Evolutionary conservation across 2,113 vertebrate genomes (phyloP), one percentile per base, ranked within the genome.

Genomic region (Tursiops truncatus): DNA sequence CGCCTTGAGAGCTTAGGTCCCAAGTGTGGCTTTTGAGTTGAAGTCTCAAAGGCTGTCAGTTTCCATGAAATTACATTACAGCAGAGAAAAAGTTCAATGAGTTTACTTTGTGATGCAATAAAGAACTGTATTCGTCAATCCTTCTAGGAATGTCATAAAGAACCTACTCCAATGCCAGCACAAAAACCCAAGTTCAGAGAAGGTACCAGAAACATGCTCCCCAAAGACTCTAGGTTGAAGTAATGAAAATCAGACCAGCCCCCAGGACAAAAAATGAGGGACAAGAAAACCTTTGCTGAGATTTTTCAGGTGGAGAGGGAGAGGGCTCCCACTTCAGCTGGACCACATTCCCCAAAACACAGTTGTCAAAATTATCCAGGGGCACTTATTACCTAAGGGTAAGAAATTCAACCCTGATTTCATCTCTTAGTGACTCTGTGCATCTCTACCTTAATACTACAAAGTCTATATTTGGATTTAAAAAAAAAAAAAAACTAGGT

Each of bases 391-490:
- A 33, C 71, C 62, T 1, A 4, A 23, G 63, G 31, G 74, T 13
- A 18, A 73, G 68, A 33, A 87, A 88, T 38, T 31, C 71, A 89
- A 47, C 71, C 76, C 90, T 8, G 50, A 86, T 86, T 81, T 91
- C 92, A 56, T 95, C 90, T 65, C 74, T 71, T n/a, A 1, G 13
- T 65, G 76, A 77, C 85, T 97, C 77, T 47, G 13, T 74, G 71
- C 62, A 56, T 91, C 63, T 85, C 94, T 98, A 98, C 97, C 98
- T 98, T 97, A 95, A 97, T 92, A 77, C 74, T 97, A 92, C 92
- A 96, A 84, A 95, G 77, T 95, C 97, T 98, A 98, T 97, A 98
- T 98, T 97, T 97, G 97, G 94, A 96, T 44, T 95, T 88, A 15
- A 73, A 83, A 87, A 95, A 93, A 94, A 87, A 91, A 97, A 97